These are phyloP conservation scores for Drosophila tripunctata DNA, from an alignment of 2,888 invertebrate species.

Conservation along the genomic window DNA sequence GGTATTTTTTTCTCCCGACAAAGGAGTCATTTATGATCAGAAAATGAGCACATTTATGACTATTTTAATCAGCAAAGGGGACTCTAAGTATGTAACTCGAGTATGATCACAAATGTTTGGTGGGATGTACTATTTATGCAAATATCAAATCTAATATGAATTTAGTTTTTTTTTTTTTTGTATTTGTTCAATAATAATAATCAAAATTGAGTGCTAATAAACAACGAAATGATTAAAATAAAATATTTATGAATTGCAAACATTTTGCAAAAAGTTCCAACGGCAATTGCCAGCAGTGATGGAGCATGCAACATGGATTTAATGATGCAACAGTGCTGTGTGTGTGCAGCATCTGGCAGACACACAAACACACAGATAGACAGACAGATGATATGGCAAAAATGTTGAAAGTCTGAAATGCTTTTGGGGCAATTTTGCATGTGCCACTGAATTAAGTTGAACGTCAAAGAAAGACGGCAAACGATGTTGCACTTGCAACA, in stretches of 20 bases:
- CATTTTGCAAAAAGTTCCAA: background rate
- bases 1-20: no score
- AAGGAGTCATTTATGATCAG: no score
- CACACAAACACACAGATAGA: slow-evolving; percentile 1
- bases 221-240: background rate
- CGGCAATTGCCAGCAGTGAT: background rate
- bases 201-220: background rate
- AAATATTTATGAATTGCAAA: background rate
- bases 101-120: no score
- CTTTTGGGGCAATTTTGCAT: slow-evolving; percentile 55
- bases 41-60: no score
- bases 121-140: no score
- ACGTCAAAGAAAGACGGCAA: slow-evolving; percentile 11
- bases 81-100: no score
- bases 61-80: no score
- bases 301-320: background rate
- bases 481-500: slow-evolving; percentile 29
- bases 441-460: slow-evolving; percentile 46
- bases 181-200: no score
- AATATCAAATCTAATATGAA: no score
- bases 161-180: no score
- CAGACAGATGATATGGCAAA: slow-evolving; percentile 32
- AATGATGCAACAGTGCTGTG: slow-evolving; percentile 3
- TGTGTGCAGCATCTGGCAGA: slow-evolving; percentile 10
- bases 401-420: slow-evolving; percentile 44